Evolutionary conservation across 2,113 vertebrate genomes (phyloP).

Genomic region (Xenopus tropicalis): UCB_Xtro_10.0 CM004447.2:76090001-76090500

Average conservation of each 20-base stretch:
- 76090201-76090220: constrained; percentile 13
- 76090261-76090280: constrained; percentile 33
- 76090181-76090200: not conserved
- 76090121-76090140: not conserved
- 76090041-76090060: no score
- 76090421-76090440: constrained; percentile 46
- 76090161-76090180: not conserved
- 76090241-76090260: constrained; percentile 22
- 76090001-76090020: no score
- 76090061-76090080: no score
- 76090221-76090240: constrained; percentile 15
- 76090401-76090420: constrained; percentile 33
- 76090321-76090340: constrained; percentile 33
- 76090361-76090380: constrained; percentile 32
- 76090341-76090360: constrained; percentile 32
- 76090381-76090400: constrained; percentile 22
- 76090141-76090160: not conserved
- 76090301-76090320: constrained; percentile 37
- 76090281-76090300: constrained; percentile 26
- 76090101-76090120: not conserved
- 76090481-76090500: constrained; percentile 39
- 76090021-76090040: no score
- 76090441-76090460: constrained; percentile 46
- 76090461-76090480: constrained; percentile 24
- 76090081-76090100: not conserved